These are phyloP conservation scores for Sebastes oblongus DNA, from an alignment of 2,797 vertebrate genomes.

Conservation along the genomic window DNA sequence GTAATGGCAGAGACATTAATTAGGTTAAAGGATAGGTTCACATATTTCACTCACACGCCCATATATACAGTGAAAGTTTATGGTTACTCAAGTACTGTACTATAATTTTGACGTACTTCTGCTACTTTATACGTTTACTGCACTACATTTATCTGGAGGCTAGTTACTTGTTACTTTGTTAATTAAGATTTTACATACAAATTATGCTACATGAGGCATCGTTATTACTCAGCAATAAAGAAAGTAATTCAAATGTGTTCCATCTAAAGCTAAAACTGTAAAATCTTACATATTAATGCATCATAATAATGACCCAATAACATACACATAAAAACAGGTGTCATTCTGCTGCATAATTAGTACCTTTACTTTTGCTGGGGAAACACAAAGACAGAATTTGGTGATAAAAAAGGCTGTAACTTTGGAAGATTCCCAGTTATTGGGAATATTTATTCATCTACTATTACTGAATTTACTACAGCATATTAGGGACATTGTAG, in stretches of 20 bases:
- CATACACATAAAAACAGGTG: too few relatives aligned
- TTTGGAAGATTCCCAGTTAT: too few relatives aligned
- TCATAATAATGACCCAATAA: neutral
- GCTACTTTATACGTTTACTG: neutral
- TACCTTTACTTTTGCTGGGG: neutral
- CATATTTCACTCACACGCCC: neutral
- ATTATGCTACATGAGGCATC: neutral
- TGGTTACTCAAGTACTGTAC: neutral
- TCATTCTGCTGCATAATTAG: neutral
- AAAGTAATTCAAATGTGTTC: fast-evolving
- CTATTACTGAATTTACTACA: too few relatives aligned
- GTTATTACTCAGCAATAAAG: neutral
- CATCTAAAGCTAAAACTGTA: too few relatives aligned
- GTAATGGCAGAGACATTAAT: neutral
- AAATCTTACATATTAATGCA: too few relatives aligned
- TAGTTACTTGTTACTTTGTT: neutral
- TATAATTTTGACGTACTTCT: neutral
- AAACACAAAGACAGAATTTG: too few relatives aligned
- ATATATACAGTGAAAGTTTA: neutral
- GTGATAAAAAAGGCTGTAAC: too few relatives aligned
- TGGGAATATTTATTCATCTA: too few relatives aligned
- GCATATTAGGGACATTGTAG: too few relatives aligned
- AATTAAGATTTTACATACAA: neutral
- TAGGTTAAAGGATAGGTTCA: neutral
- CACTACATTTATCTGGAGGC: neutral